These are phyloP conservation scores for Solenopsis fugax DNA, from an alignment of 1,140 invertebrate genomes.

Conservation along the genomic window DNA sequence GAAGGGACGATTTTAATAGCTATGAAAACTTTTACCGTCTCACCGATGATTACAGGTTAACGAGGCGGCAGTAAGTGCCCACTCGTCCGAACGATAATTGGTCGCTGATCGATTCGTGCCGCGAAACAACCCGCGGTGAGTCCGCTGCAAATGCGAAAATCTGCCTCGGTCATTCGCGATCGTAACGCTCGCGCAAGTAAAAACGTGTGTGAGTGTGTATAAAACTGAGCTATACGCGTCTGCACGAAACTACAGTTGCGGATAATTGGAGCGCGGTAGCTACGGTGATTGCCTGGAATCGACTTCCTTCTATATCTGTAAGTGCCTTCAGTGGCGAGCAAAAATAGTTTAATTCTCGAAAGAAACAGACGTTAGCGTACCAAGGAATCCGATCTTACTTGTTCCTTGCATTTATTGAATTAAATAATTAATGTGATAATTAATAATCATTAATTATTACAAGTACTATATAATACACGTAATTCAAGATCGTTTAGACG, in stretches of 20 bases:
- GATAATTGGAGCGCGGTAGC: conserved; percentile 56
- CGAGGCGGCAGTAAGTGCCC: conserved; percentile 66
- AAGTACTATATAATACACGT: not conserved
- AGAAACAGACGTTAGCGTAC: not conserved
- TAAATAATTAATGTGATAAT: not conserved
- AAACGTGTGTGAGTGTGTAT: conserved; percentile 12
- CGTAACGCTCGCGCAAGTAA: conserved; percentile 13
- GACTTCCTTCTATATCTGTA: conserved; percentile 52
- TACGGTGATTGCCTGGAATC: conserved; percentile 38
- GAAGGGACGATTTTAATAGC: conserved; percentile 63
- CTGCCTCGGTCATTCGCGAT: conserved; percentile 49
- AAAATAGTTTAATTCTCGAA: conserved; percentile 13
- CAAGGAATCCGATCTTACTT: not conserved
- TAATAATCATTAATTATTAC: conserved; percentile 1
- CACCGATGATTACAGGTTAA: conserved; percentile 70
- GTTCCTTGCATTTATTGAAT: not conserved
- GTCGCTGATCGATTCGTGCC: conserved; percentile 70
- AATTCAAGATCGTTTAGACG: not conserved
- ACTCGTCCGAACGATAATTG: conserved; percentile 72
- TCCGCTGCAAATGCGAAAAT: conserved; percentile 63
- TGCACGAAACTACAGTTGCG: conserved; percentile 47
- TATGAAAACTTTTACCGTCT: conserved; percentile 71
- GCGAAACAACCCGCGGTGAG: conserved; percentile 54
- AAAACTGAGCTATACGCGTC: conserved; percentile 49
- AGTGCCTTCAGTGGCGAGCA: not conserved